Percentiles rank a stretch among this genome's conserved stretches.
These are phyloP conservation scores for Rallus limicola DNA, from an alignment of 2,113 vertebrate species.

Conservation along the genomic window DNA sequence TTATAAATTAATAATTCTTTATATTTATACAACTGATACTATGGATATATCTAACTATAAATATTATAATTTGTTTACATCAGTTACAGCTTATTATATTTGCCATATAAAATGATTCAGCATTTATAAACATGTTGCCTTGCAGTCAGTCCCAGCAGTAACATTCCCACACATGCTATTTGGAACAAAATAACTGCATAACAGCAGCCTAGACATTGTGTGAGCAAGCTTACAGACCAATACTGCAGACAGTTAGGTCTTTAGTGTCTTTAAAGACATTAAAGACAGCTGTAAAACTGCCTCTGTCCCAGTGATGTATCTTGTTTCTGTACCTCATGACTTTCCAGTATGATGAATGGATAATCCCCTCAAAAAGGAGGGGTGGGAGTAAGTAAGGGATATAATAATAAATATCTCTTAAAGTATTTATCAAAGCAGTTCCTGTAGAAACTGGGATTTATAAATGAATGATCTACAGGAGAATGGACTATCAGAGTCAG, in stretches of 20 bases:
- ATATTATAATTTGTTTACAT: background rate
- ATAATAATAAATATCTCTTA: background rate
- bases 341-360: background rate
- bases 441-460: background rate
- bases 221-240: background rate
- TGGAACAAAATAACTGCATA: background rate
- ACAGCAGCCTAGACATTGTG: background rate
- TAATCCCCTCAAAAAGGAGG: fast-evolving
- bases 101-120: background rate
- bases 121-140: background rate
- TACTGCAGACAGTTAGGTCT: background rate
- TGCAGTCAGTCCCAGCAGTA: background rate
- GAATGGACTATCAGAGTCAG: background rate
- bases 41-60: background rate
- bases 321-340: background rate
- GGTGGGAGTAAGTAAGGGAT: background rate
- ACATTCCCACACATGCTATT: fast-evolving
- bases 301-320: background rate
- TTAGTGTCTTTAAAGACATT: background rate
- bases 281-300: background rate
- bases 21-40: background rate
- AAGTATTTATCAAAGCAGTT: background rate
- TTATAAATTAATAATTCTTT: background rate
- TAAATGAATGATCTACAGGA: background rate
- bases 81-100: background rate